Base-by-base conservation (phyloP, 2,797 vertebrate genomes). In the Clarias pachynema region DNA sequence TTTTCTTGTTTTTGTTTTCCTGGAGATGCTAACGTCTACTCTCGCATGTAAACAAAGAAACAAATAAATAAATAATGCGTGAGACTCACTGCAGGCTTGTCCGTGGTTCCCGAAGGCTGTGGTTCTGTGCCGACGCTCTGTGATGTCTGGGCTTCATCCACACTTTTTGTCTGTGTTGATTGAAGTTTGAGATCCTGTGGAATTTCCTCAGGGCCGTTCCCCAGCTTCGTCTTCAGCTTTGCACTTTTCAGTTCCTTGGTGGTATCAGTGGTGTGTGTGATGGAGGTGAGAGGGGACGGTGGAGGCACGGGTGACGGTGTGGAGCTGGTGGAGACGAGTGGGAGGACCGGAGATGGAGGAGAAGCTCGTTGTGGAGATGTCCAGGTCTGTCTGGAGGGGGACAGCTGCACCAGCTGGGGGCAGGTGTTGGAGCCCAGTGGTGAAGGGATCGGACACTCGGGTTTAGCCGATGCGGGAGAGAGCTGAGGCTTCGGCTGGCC, bases 201-300 rank as follows among this genome's bases (percentile, higher is more conserved):
- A 29, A 56, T 87, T 29, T 90, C 91, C 65, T 86, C 86, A 1
- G 26, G 60, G 74, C 15, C 82, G 62, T 85, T 88, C 34, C 65
- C 66, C 20, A 79, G 73, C 0, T 70, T 86, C 26, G 12, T 65
- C n/a, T 88, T 86, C 18, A 72, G 62, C 83, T 89, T 95, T 93
- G 66, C 49, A 8, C 86, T 82, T 60, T 87, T 90, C 20, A 95
- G 94, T 75, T 96, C 96, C 92, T 96, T 94, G 57, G 94, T 95
- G 81, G 94, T 92, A 89, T 94, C 91, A 92, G 93, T 87, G 92
- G 95, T 79, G 93, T 95, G 89, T 94, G 94, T 87, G 92, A 95
- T 65, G 89, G 96, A 95, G 90, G 95, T 94, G 88, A 97, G 92
- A 89, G 95, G 94, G 4, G 88, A 89, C 40, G 84, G 88, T 85